Conservation (phyloP, 2,113 vertebrate species). For the Periophthalmodon schlosseri region DNA sequence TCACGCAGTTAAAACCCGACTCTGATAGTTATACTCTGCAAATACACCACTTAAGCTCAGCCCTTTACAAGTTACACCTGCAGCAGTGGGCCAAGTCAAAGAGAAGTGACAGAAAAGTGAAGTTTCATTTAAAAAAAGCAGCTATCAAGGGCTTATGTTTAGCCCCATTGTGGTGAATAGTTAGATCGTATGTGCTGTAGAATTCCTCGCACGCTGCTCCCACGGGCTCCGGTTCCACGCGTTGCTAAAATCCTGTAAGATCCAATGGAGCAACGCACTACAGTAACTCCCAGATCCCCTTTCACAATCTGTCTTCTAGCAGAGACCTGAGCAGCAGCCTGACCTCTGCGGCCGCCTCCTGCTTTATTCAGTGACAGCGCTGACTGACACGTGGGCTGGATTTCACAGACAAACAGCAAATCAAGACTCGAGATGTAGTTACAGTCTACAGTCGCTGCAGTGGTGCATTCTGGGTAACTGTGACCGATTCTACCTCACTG, state of each 20-base stretch:
- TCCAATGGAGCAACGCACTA: neutral
- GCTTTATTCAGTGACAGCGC: constrained; percentile 13
- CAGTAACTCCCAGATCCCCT: constrained; percentile 20
- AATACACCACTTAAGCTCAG: constrained; percentile 11
- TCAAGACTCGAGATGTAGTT: neutral
- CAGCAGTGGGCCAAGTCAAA: neutral
- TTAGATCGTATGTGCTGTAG: constrained; percentile 8
- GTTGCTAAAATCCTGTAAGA: constrained; percentile 18
- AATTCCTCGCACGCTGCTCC: neutral
- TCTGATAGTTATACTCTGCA: constrained; percentile 10
- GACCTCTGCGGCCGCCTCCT: constrained; percentile 4
- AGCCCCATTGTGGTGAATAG: neutral
- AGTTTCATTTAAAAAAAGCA: neutral
- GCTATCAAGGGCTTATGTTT: neutral
- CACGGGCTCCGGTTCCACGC: neutral
- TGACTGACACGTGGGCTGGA: constrained; percentile 7
- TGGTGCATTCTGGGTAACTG: constrained; percentile 8
- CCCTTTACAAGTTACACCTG: constrained; percentile 23
- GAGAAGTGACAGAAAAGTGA: neutral
- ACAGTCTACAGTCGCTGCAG: neutral
- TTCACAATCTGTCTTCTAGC: constrained; percentile 12
- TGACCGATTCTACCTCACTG: no score
- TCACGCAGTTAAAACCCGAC: constrained; percentile 13
- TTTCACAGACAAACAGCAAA: constrained; percentile 9
- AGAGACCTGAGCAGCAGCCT: constrained; percentile 11